These are phyloP conservation scores for Diarsia mendica DNA, from an alignment of 2,888 invertebrate genomes.

Conservation along the genomic window DNA sequence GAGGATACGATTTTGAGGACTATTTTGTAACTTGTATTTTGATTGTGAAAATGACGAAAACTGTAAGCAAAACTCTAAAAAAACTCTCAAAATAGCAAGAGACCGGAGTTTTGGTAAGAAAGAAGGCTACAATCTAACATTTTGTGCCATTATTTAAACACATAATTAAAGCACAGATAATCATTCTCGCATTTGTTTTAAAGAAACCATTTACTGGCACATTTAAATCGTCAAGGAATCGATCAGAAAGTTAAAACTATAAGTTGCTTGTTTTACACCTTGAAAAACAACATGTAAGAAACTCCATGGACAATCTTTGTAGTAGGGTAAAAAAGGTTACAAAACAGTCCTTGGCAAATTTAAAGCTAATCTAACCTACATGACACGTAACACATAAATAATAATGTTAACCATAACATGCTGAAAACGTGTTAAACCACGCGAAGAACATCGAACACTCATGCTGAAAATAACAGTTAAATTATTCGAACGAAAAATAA, in stretches of 20 bases:
- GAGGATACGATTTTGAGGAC: slow-evolving; percentile 22
- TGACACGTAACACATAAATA: slow-evolving; percentile 70
- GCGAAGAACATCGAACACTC: slow-evolving; percentile 62
- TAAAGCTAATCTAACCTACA: slow-evolving; percentile 66
- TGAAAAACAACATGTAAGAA: too few species aligned
- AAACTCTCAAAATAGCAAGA: too few species aligned
- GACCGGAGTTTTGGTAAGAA: neutral
- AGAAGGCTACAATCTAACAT: too few species aligned
- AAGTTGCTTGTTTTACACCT: too few species aligned
- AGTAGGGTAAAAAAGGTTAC: neutral
- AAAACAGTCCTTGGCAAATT: slow-evolving; percentile 45
- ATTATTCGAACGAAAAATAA: slow-evolving; percentile 60
- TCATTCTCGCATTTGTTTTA: neutral
- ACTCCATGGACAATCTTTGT: neutral
- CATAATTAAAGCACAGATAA: neutral
- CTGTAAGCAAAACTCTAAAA: too few species aligned
- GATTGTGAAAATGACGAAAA: too few species aligned
- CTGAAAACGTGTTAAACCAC: slow-evolving; percentile 61
- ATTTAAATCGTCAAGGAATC: neutral
- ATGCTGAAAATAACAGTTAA: slow-evolving; percentile 63
- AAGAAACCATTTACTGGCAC: neutral
- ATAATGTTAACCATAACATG: slow-evolving; percentile 65
- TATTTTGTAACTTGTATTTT: slow-evolving; percentile 50
- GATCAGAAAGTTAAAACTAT: too few species aligned
- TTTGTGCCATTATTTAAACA: too few species aligned